A percentile compares a stretch with the other conserved stretches of the same genome.
These are phyloP conservation scores for Hydroisotoma schaefferi DNA, from an alignment of 2,888 invertebrate genomes.

Conservation along the genomic window DNA sequence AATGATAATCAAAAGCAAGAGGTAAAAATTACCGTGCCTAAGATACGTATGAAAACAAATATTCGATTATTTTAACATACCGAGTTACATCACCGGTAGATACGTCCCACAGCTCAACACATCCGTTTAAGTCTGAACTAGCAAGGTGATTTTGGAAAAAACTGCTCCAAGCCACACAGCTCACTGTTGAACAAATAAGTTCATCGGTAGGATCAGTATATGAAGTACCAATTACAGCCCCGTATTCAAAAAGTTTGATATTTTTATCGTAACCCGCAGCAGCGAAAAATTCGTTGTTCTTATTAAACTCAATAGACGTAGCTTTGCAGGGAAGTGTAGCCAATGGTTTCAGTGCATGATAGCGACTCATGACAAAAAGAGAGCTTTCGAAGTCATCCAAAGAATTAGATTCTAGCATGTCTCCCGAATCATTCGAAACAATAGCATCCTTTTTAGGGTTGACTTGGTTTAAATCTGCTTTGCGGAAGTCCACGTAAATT, in stretches of 20 bases:
- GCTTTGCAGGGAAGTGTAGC: slow-evolving; percentile 86
- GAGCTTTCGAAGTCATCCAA: slow-evolving; percentile 77
- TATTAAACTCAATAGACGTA: slow-evolving; percentile 92
- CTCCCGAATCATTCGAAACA: slow-evolving; percentile 43
- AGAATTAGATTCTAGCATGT: slow-evolving; percentile 54
- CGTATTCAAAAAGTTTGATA: slow-evolving; percentile 89
- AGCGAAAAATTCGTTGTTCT: slow-evolving; percentile 91
- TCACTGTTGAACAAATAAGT: slow-evolving; percentile 89
- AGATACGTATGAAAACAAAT: neutral
- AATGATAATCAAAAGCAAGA: neutral
- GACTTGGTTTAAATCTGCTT: slow-evolving; percentile 66
- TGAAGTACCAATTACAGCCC: slow-evolving; percentile 77
- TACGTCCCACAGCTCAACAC: slow-evolving; percentile 90
- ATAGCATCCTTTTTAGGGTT: slow-evolving; percentile 44
- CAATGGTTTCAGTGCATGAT: slow-evolving; percentile 70
- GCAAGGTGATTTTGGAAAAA: slow-evolving; percentile 84
- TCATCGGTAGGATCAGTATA: slow-evolving; percentile 89
- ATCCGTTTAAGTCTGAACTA: slow-evolving; percentile 91
- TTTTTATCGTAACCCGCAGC: slow-evolving; percentile 93
- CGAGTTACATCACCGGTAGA: slow-evolving; percentile 66
- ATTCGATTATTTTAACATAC: slow-evolving; percentile 26
- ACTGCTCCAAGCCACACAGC: slow-evolving; percentile 90
- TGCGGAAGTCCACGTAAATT: slow-evolving; percentile 76
- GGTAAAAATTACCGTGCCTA: neutral
- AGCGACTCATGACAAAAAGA: slow-evolving; percentile 78